phyloP scores from a whole-genome alignment of 1,140 invertebrate genomes.

The Lepeophtheirus salmonis region DNA sequence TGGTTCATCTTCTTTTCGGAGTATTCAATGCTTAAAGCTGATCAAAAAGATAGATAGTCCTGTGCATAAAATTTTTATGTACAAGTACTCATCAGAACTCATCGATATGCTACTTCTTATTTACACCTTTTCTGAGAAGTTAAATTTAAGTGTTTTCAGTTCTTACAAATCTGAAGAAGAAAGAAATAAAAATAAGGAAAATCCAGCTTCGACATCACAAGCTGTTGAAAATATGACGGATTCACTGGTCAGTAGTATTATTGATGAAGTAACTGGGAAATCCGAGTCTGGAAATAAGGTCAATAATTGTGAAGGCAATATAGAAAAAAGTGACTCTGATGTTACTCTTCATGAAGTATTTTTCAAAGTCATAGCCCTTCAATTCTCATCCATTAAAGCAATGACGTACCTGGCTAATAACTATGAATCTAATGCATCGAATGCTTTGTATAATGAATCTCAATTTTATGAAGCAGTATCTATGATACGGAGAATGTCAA shows the following conservation, averaged over 20 bases:
- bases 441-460: neutral
- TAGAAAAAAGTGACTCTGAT: neutral
- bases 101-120: neutral
- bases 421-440: neutral
- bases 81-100: neutral
- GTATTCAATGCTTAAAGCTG: neutral
- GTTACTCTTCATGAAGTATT: neutral
- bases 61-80: neutral
- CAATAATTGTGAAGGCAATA: neutral
- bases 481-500: neutral
- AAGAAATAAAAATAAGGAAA: too few species aligned
- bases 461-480: neutral
- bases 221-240: neutral
- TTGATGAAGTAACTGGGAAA: neutral
- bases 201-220: neutral
- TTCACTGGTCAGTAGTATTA: neutral
- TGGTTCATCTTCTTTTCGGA: neutral
- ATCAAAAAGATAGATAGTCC: neutral
- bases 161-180: neutral
- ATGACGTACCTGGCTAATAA: neutral
- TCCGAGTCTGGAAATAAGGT: neutral
- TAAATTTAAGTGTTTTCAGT: neutral
- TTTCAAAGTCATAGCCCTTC: neutral
- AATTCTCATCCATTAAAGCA: neutral
- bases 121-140: neutral